Conservation (phyloP, 2,113 vertebrate species). For the Raja brachyura region DNA sequence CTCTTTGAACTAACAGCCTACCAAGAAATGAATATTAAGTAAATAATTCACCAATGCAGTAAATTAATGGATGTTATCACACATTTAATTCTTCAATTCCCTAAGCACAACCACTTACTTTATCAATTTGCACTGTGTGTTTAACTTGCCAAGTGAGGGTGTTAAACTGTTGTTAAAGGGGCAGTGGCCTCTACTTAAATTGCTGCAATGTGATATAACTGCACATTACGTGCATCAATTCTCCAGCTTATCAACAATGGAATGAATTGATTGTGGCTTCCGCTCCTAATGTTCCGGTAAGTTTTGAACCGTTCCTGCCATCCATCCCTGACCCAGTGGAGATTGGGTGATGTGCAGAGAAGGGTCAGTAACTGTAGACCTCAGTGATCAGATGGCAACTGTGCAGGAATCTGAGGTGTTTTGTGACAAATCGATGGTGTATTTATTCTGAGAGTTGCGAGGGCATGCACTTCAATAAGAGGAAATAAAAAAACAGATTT, state of each 20-base stretch:
- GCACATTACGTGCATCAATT: not conserved
- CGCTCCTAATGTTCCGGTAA: not conserved
- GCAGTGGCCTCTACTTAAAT: not conserved
- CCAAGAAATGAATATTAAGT: not conserved
- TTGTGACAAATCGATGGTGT: no score
- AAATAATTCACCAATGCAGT: not conserved
- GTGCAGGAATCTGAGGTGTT: no score
- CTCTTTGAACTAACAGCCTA: not conserved
- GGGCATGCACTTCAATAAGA: no score
- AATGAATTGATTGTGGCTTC: not conserved
- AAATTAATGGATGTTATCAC: slow-evolving; percentile 10
- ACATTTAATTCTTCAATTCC: slow-evolving; percentile 20
- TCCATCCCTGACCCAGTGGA: no score
- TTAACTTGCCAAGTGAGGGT: not conserved
- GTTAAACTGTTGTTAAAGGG: not conserved
- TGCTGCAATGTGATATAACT: not conserved
- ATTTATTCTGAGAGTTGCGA: no score
- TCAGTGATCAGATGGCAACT: no score
- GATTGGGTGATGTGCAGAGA: no score
- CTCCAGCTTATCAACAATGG: not conserved
- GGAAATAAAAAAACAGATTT: no score
- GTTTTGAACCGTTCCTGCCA: not conserved
- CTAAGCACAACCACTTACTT: not conserved
- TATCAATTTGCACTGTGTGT: not conserved
- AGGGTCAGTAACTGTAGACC: no score